Evolutionary conservation across 2,888 invertebrate species (phyloP).

Genomic region (Chironomus tentans): DNA sequence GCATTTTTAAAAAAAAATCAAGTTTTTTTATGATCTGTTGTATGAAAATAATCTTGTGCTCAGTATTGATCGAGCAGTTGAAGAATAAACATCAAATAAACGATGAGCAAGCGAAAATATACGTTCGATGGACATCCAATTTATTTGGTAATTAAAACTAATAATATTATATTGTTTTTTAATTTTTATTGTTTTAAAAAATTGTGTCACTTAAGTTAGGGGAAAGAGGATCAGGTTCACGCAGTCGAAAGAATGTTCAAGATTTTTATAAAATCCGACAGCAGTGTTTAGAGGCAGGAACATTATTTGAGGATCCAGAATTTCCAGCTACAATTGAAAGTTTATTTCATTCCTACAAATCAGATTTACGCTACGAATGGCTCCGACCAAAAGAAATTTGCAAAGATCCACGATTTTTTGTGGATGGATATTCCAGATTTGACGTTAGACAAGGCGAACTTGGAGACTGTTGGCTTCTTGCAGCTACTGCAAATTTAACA

Average conservation of each 20-base stretch:
- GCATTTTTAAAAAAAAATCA: no score
- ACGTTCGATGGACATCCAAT: no score
- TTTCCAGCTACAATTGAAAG: constrained; percentile 67
- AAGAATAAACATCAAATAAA: no score
- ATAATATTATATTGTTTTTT: no score
- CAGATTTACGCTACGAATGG: constrained; percentile 76
- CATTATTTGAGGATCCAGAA: constrained; percentile 75
- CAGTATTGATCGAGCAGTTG: no score
- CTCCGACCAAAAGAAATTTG: constrained; percentile 79
- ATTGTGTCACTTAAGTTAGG: no score
- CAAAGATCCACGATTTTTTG: constrained; percentile 71
- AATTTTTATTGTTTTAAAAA: no score
- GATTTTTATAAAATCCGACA: constrained; percentile 58
- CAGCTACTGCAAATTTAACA: constrained; percentile 82
- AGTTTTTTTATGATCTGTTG: no score
- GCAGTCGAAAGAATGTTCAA: background rate
- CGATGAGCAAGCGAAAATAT: no score
- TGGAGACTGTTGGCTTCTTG: constrained; percentile 87
- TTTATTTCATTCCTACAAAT: constrained; percentile 55
- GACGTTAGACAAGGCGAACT: constrained; percentile 90
- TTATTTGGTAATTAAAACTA: no score
- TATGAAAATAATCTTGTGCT: no score
- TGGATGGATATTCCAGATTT: constrained; percentile 84
- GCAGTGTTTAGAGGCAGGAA: constrained; percentile 55
- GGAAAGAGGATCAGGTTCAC: no score